phyloP scores from a whole-genome alignment of 1,140 invertebrate species.

The Drosophila subobscura region DNA sequence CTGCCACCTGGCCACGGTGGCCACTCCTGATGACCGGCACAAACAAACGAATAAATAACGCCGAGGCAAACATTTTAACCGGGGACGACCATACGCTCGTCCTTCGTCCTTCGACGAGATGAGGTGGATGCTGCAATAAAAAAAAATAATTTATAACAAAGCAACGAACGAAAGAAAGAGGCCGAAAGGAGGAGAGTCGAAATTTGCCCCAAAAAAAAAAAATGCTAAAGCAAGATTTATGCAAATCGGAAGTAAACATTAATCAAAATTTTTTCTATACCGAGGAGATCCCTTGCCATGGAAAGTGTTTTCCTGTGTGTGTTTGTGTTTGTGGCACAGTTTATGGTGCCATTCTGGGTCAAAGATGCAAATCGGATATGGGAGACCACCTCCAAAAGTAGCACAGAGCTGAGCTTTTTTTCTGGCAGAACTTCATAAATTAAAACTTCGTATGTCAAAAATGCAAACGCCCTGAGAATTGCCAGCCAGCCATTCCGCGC shows the following conservation, averaged over 20 bases:
- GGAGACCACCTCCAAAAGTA: slow-evolving; percentile 27
- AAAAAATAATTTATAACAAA: slow-evolving; percentile 80
- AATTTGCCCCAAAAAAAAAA: slow-evolving; percentile 18
- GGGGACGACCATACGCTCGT: slow-evolving; percentile 48
- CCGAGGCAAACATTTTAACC: slow-evolving; percentile 53
- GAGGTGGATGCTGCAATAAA: slow-evolving; percentile 62
- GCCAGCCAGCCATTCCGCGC: neutral
- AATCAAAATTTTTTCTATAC: slow-evolving; percentile 73
- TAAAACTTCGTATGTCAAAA: slow-evolving; percentile 75
- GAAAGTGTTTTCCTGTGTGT: slow-evolving; percentile 12
- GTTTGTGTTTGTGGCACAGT: slow-evolving; percentile 43
- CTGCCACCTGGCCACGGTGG: slow-evolving; percentile 3
- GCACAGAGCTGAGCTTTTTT: slow-evolving; percentile 28
- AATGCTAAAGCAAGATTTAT: slow-evolving; percentile 83
- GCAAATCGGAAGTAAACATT: slow-evolving; percentile 83
- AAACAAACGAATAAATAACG: slow-evolving; percentile 67
- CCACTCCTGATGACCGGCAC: slow-evolving; percentile 31
- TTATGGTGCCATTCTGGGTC: slow-evolving; percentile 70
- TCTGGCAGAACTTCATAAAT: slow-evolving; percentile 68
- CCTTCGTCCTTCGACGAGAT: neutral
- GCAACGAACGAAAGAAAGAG: slow-evolving; percentile 16
- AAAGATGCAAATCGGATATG: slow-evolving; percentile 48
- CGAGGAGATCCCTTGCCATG: slow-evolving; percentile 25
- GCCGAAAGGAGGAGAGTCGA: slow-evolving; percentile 1
- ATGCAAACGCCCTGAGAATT: slow-evolving; percentile 23